These are phyloP conservation scores for Hirundichthys speculiger DNA, from an alignment of 2,113 vertebrate species.

Conservation along the genomic window DNA sequence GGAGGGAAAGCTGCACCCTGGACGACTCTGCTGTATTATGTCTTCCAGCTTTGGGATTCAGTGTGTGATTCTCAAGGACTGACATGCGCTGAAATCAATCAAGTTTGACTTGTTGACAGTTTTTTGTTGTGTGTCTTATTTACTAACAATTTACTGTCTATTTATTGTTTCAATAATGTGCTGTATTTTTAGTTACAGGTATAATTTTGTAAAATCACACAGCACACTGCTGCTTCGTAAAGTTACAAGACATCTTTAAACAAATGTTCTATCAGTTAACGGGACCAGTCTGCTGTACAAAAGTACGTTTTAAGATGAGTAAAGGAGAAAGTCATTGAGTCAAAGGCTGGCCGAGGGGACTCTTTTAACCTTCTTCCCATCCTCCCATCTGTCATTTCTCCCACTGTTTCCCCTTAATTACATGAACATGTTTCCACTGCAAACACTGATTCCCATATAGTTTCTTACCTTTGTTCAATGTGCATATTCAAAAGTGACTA, in stretches of 20 bases:
- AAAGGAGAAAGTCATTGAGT: conserved; percentile 4
- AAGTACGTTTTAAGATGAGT: not conserved
- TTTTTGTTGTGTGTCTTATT: too few species aligned
- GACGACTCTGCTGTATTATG: not conserved
- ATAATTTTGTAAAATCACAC: too few species aligned
- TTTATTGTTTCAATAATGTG: too few species aligned
- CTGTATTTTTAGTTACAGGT: too few species aligned
- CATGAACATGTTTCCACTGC: conserved; percentile 10
- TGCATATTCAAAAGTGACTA: too few species aligned
- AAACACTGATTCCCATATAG: not conserved
- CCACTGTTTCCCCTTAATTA: conserved; percentile 1
- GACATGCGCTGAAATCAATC: too few species aligned
- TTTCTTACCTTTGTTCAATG: not conserved
- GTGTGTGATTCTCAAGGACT: not conserved
- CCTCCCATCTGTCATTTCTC: conserved; percentile 20
- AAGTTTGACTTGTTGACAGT: too few species aligned
- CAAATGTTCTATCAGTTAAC: not conserved
- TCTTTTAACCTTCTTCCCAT: conserved; percentile 2
- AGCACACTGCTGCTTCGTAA: too few species aligned
- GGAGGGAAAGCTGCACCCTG: conserved; percentile 14
- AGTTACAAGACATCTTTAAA: too few species aligned
- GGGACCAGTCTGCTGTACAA: not conserved
- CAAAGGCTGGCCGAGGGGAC: conserved; percentile 20
- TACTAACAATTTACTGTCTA: too few species aligned
- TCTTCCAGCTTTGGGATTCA: conserved; percentile 16